Conservation (phyloP, 2,888 invertebrate genomes). For the Agrotis ipsilon region DNA sequence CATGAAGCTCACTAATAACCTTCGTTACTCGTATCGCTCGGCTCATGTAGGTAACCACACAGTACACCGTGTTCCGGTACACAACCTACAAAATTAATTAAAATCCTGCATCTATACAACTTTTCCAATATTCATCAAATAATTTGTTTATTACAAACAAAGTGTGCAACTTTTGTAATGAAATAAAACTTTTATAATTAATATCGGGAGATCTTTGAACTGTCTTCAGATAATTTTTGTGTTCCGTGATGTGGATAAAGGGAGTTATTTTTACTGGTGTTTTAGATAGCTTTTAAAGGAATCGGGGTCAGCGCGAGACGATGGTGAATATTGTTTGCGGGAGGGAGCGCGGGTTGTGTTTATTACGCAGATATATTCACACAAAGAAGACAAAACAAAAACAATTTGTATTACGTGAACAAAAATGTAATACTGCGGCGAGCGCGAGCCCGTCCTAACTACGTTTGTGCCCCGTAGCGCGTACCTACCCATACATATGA, state of each 20-base stretch:
- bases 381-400: slow-evolving; percentile 61
- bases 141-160: slow-evolving; percentile 58
- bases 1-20: slow-evolving; percentile 2
- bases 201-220: slow-evolving; percentile 53
- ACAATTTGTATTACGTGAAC: slow-evolving; percentile 62
- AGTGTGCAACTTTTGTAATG: slow-evolving; percentile 63
- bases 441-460: slow-evolving; percentile 35
- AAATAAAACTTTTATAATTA: slow-evolving; percentile 67
- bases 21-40: neutral
- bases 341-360: slow-evolving; percentile 31
- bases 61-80: slow-evolving; percentile 10
- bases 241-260: slow-evolving; percentile 41
- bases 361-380: slow-evolving; percentile 59
- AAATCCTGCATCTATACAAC: slow-evolving; percentile 54
- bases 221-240: slow-evolving; percentile 56
- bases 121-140: slow-evolving; percentile 65
- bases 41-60: slow-evolving; percentile 11
- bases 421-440: slow-evolving; percentile 59
- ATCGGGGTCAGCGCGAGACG: slow-evolving; percentile 42
- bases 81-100: slow-evolving; percentile 50
- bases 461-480: slow-evolving; percentile 26
- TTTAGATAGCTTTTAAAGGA: slow-evolving; percentile 37
- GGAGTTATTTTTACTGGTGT: slow-evolving; percentile 19
- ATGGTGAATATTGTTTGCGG: slow-evolving; percentile 37
- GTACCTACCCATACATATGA: slow-evolving; percentile 34